Percentiles rank a stretch among this genome's conserved stretches.
These are phyloP conservation scores for Myioborus melanocephalus DNA, from an alignment of 2,797 vertebrate genomes.

Conservation along the genomic window DNA sequence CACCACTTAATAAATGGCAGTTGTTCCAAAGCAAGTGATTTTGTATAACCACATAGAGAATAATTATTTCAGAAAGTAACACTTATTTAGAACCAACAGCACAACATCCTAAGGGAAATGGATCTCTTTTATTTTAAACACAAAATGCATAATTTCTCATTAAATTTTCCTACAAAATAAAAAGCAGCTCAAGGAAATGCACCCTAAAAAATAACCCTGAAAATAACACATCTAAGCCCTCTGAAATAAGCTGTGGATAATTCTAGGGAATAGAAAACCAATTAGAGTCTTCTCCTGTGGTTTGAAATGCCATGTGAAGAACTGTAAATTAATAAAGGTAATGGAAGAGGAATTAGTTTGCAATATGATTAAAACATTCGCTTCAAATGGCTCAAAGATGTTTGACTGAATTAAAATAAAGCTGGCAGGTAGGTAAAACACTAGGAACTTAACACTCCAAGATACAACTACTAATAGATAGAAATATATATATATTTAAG, in stretches of 20 bases:
- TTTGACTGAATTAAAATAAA: neutral
- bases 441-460: neutral
- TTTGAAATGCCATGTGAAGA: neutral
- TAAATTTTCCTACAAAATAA: neutral
- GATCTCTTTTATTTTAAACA: neutral
- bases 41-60: fast-evolving
- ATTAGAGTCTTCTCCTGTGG: neutral
- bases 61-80: neutral
- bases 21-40: neutral
- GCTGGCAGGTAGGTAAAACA: neutral
- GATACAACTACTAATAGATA: neutral
- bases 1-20: neutral
- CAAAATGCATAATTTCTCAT: neutral
- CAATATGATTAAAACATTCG: neutral
- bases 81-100: neutral
- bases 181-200: neutral
- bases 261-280: neutral
- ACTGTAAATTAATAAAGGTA: neutral
- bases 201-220: neutral
- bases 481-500: neutral
- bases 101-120: neutral
- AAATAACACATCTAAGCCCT: neutral
- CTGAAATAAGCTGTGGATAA: neutral
- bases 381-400: neutral
- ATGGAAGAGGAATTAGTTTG: neutral